Evolutionary conservation across 2,113 vertebrate species (phyloP).

Genomic region (Hippoglossus stenolepis): DNA sequence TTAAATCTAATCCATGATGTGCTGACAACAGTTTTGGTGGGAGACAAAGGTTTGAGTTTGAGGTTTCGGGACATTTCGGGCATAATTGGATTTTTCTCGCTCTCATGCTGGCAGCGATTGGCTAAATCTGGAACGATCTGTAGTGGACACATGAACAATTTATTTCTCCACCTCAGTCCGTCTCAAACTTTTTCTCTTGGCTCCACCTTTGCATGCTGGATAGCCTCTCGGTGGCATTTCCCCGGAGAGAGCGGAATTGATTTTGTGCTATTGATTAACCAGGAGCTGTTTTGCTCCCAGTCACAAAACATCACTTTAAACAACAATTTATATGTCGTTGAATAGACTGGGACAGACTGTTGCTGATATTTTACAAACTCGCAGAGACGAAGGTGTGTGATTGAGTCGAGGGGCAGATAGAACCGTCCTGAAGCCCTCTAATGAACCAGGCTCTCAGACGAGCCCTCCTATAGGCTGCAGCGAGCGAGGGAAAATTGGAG

Average conservation of each 20-base stretch:
- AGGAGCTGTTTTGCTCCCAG: conserved; percentile 74
- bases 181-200: conserved; percentile 52
- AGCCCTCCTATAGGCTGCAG: conserved; percentile 52
- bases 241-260: conserved; percentile 68
- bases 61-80: conserved; percentile 28
- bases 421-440: conserved; percentile 68
- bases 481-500: conserved; percentile 62
- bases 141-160: conserved; percentile 37
- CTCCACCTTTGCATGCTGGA: conserved; percentile 53
- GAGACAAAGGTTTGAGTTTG: conserved; percentile 45
- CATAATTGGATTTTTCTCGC: conserved; percentile 40
- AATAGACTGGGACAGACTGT: conserved; percentile 65
- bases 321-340: conserved; percentile 75
- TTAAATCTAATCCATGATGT: conserved; percentile 56
- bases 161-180: conserved; percentile 7
- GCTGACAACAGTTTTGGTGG: conserved; percentile 30
- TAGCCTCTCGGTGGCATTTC: conserved; percentile 63
- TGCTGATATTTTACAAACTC: conserved; percentile 73
- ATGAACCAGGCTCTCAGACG: conserved; percentile 74
- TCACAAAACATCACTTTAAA: conserved; percentile 80
- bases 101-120: conserved; percentile 25
- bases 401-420: conserved; percentile 65
- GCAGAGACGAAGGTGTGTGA: conserved; percentile 61
- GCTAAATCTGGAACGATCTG: conserved; percentile 43
- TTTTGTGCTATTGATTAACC: conserved; percentile 78